Evolutionary conservation across 2,797 vertebrate species (phyloP).

Genomic region (Myoxocephalus aenaeus): DNA sequence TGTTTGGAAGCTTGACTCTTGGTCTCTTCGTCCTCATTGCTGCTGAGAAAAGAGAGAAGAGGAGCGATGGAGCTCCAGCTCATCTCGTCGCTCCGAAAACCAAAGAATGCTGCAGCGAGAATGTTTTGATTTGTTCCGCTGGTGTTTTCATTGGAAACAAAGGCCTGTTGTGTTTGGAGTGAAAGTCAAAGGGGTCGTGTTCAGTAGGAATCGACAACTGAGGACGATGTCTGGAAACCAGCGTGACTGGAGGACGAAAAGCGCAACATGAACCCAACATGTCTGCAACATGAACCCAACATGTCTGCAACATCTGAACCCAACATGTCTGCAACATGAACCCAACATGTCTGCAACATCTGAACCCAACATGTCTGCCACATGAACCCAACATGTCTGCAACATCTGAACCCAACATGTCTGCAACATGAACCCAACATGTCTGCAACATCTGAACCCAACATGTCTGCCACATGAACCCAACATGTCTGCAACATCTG

Average conservation of each 20-base stretch:
- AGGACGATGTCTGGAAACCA: conserved; percentile 32
- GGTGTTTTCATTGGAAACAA: conserved; percentile 71
- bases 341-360: no score
- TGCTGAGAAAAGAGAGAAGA: conserved; percentile 24
- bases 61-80: conserved; percentile 25
- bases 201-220: conserved; percentile 64
- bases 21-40: conserved; percentile 9
- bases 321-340: no score
- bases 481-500: not conserved
- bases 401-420: no score
- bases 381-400: no score
- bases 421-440: no score
- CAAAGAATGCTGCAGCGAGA: conserved; percentile 49
- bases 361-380: no score
- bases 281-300: no score
- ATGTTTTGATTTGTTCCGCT: conserved; percentile 66
- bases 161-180: conserved; percentile 60
- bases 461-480: no score
- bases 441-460: no score
- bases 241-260: not conserved
- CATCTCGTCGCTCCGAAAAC: conserved; percentile 50
- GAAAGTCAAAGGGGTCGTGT: conserved; percentile 55
- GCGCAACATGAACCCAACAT: no score
- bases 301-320: no score
- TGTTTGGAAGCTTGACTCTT: not conserved